Conservation (phyloP, 2,797 vertebrate genomes). For the Bucorvus abyssinicus region DNA sequence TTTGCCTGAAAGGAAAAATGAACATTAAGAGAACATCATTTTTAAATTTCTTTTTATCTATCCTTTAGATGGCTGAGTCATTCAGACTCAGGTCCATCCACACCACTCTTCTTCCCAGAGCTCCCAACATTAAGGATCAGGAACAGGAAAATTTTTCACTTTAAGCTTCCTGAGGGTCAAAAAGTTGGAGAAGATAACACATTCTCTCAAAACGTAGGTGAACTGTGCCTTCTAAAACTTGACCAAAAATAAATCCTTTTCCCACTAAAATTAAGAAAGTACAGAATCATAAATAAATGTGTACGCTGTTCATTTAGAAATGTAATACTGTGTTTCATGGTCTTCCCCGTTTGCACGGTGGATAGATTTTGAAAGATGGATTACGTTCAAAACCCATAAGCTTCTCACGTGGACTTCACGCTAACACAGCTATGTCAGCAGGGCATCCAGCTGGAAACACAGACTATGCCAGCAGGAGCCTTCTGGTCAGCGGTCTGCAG, state of each 20-base stretch:
- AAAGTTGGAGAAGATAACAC: background rate
- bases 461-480: background rate
- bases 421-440: background rate
- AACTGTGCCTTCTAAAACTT: background rate
- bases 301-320: background rate
- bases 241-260: background rate
- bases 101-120: background rate
- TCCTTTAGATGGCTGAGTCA: background rate
- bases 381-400: background rate
- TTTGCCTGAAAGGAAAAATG: background rate
- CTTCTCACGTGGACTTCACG: accelerated
- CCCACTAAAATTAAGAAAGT: background rate
- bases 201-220: background rate
- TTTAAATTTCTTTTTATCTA: background rate
- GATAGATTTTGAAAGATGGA: background rate
- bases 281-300: background rate
- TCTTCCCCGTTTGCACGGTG: background rate
- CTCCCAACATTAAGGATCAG: background rate
- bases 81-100: background rate
- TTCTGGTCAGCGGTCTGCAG: background rate
- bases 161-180: background rate
- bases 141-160: background rate
- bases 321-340: background rate
- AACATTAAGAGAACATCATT: background rate
- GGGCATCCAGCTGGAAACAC: background rate